Evolutionary conservation across 2,113 vertebrate genomes (phyloP).

Genomic region (Corythornis vintsioides): DNA sequence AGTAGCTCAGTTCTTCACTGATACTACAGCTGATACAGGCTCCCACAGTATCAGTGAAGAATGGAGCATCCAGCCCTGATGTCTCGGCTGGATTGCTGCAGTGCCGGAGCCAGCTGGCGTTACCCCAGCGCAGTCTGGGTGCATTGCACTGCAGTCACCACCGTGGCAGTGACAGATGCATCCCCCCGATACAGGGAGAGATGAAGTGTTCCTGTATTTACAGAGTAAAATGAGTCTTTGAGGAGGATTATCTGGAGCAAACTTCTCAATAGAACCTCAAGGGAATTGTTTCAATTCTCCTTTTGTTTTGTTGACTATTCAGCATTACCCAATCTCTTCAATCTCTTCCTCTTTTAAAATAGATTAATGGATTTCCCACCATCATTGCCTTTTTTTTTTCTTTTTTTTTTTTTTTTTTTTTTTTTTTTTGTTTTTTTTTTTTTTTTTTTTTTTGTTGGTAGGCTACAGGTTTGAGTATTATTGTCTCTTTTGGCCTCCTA

Average conservation of each 20-base stretch:
- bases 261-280: not conserved
- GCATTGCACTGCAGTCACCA: rapidly evolving
- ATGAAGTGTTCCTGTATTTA: not conserved
- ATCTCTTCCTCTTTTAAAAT: not conserved
- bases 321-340: not conserved
- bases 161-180: not conserved
- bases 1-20: not conserved
- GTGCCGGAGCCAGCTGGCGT: not conserved
- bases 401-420: rapidly evolving
- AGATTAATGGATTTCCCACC: conserved; percentile 5
- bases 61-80: not conserved
- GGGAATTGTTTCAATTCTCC: not conserved
- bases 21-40: too few species aligned
- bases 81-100: not conserved
- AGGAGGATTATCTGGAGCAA: conserved; percentile 4
- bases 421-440: too few species aligned
- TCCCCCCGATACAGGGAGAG: not conserved
- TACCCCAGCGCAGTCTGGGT: not conserved
- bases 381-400: not conserved
- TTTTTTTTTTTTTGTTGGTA: too few species aligned
- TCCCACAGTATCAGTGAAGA: not conserved
- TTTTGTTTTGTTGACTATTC: conserved; percentile 10
- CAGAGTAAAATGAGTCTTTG: not conserved
- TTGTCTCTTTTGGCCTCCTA: not conserved
- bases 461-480: not conserved